These are phyloP conservation scores for Spongilla lacustris DNA, from an alignment of 37 sponge, comb jelly and placozoan genomes.

Conservation along the genomic window DNA sequence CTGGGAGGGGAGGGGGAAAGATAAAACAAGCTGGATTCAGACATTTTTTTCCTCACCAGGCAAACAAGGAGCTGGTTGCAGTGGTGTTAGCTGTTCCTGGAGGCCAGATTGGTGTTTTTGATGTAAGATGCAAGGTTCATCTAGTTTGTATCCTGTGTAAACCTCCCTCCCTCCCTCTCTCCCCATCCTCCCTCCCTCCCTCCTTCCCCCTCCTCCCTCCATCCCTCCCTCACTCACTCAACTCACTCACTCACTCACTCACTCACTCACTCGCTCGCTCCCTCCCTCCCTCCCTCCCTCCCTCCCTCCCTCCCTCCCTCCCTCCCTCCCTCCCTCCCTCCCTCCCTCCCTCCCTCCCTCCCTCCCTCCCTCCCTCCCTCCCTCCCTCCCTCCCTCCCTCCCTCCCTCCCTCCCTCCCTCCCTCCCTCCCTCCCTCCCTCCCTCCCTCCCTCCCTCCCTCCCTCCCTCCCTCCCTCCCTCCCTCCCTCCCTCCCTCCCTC, in stretches of 20 bases:
- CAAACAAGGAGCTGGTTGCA: constrained; percentile 57
- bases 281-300: neutral
- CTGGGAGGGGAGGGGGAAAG: neutral
- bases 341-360: neutral
- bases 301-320: neutral
- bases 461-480: too few relatives aligned
- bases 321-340: too few relatives aligned
- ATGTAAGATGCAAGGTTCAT: constrained; percentile 26
- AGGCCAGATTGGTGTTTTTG: constrained; percentile 81
- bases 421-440: too few relatives aligned
- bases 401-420: neutral
- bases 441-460: too few relatives aligned
- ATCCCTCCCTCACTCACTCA: neutral
- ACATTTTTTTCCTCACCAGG: constrained; percentile 20
- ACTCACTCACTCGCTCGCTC: too few relatives aligned
- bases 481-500: too few relatives aligned
- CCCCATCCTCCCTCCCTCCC: neutral
- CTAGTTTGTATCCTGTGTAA: neutral
- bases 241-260: too few relatives aligned
- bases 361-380: neutral
- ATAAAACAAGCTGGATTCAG: too few relatives aligned
- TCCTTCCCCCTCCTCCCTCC: neutral
- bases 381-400: neutral
- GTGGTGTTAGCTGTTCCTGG: constrained; percentile 67
- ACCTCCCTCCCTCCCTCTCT: too few relatives aligned